A percentile compares a stretch with the other conserved stretches of the same genome.
These are phyloP conservation scores for Drosophila ercepeae DNA, from an alignment of 1,140 invertebrate genomes.

Conservation along the genomic window DNA sequence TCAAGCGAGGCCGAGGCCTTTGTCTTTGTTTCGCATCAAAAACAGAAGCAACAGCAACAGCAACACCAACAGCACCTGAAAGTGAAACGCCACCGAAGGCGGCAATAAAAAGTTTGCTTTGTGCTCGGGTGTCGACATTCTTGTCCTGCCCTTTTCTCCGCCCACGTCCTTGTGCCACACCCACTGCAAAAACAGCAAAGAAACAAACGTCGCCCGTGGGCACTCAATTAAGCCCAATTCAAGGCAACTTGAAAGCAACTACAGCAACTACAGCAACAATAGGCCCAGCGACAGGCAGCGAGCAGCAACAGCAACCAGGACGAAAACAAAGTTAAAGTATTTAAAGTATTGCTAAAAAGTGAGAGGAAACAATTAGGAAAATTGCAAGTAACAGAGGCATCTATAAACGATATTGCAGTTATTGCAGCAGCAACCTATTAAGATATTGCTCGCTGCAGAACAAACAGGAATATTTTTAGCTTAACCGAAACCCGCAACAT, in stretches of 20 bases:
- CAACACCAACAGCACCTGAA: conserved; percentile 20
- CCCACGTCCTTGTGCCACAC: conserved; percentile 6
- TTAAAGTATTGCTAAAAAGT: not conserved
- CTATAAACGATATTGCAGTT: not conserved
- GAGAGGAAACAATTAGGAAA: not conserved
- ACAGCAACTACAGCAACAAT: conserved; percentile 40
- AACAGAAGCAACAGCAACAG: conserved; percentile 14
- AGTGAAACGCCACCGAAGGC: conserved; percentile 38
- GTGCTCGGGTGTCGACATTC: conserved; percentile 43
- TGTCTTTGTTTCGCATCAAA: conserved; percentile 30
- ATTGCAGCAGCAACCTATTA: not conserved
- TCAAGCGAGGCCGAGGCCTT: conserved; percentile 21
- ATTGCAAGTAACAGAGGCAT: not conserved
- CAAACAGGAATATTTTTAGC: not conserved
- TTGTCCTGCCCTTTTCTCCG: conserved; percentile 1
- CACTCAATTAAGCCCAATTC: conserved; percentile 77
- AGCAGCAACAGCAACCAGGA: not conserved
- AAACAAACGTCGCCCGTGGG: conserved; percentile 52
- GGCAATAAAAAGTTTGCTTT: conserved; percentile 56
- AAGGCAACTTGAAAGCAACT: conserved; percentile 65
- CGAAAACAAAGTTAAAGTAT: not conserved
- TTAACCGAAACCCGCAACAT: not conserved
- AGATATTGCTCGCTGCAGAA: not conserved
- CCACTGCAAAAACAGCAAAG: conserved; percentile 6
- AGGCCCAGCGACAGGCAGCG: not conserved